Conservation (phyloP, 2,888 invertebrate genomes). For the Drosophila nigricruria region DNA sequence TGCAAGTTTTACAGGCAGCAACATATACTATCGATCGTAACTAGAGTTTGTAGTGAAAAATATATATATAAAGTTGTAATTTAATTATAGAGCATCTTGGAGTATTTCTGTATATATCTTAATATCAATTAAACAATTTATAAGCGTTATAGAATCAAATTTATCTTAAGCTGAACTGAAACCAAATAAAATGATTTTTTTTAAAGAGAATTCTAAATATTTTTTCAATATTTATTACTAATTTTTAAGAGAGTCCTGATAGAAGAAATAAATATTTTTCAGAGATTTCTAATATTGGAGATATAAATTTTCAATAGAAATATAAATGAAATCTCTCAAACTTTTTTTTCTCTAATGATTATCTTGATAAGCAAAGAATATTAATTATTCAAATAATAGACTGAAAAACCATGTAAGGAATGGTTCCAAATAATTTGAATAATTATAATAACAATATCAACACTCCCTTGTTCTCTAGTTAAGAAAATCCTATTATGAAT, state of each 20-base stretch:
- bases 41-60: not conserved
- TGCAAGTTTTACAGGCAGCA: constrained; percentile 60
- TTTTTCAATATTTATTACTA: no score
- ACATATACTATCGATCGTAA: constrained; percentile 57
- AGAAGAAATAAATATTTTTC: no score
- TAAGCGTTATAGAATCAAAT: not conserved
- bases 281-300: not conserved
- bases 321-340: no score
- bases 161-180: not conserved
- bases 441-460: not conserved
- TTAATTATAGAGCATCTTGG: no score
- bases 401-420: not conserved
- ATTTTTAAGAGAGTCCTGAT: no score
- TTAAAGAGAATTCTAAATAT: not conserved
- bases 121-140: not conserved
- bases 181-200: not conserved
- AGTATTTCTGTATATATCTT: not conserved
- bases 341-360: not conserved
- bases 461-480: not conserved
- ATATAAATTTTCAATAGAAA: not conserved
- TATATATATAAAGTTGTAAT: no score
- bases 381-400: not conserved
- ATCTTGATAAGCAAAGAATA: not conserved
- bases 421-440: not conserved
- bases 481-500: not conserved